Percentiles rank a stretch among this genome's conserved stretches.
Evolutionary conservation across 1,140 invertebrate genomes (phyloP).

Genomic region (Eumeta japonica): DNA sequence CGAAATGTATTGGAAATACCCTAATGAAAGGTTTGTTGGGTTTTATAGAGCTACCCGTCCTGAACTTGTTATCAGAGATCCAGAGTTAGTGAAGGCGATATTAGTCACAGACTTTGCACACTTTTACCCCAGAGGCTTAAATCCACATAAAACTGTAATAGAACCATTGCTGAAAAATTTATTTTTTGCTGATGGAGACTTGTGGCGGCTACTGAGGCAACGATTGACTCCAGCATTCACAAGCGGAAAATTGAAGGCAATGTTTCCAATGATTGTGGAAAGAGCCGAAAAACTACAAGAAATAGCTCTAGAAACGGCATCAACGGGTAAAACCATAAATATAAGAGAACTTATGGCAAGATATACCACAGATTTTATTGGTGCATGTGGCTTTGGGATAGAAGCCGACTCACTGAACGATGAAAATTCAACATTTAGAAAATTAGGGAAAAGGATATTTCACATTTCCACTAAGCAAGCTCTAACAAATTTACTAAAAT

Average conservation of each 20-base stretch:
- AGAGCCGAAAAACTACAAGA: constrained; percentile 47
- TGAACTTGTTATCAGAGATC: constrained; percentile 35
- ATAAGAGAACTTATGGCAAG: constrained; percentile 50
- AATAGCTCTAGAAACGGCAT: constrained; percentile 27
- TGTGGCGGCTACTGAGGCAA: constrained; percentile 62
- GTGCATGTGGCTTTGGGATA: constrained; percentile 61
- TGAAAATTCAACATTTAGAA: constrained; percentile 52
- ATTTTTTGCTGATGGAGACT: constrained; percentile 52
- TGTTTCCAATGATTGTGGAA: constrained; percentile 54
- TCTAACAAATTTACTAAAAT: constrained; percentile 12
- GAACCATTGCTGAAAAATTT: constrained; percentile 57
- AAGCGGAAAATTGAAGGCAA: constrained; percentile 62
- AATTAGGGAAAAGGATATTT: constrained; percentile 37
- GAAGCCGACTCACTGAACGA: constrained; percentile 55
- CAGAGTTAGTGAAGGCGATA: constrained; percentile 53
- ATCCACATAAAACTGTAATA: constrained; percentile 36
- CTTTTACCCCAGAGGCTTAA: constrained; percentile 54
- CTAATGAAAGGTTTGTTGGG: constrained; percentile 33
- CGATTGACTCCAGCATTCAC: constrained; percentile 66
- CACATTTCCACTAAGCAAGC: constrained; percentile 17
- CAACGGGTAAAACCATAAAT: constrained; percentile 42
- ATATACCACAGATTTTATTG: constrained; percentile 60
- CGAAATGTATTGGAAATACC: constrained; percentile 29
- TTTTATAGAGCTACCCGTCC: constrained; percentile 27
- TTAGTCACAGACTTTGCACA: constrained; percentile 59